phyloP scores from a whole-genome alignment of 2,113 vertebrate species.

The Cavia porcellus region DNA sequence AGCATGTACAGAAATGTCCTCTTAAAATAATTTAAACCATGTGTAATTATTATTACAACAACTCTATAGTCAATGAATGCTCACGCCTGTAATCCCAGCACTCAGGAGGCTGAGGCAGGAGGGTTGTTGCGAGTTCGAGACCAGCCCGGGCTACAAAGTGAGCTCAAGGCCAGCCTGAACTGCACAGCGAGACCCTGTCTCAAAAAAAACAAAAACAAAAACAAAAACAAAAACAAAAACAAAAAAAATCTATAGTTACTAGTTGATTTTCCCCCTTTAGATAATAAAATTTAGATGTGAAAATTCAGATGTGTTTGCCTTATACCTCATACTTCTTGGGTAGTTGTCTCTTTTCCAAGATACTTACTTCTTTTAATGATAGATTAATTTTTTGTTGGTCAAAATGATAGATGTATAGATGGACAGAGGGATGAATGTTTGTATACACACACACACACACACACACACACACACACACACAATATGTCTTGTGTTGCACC shows the following conservation, averaged over 20 bases:
- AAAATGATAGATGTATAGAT: neutral
- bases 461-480: neutral
- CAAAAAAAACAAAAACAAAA: too few species aligned
- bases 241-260: neutral
- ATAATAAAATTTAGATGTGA: slow-evolving; percentile 38
- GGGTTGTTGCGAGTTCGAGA: too few species aligned
- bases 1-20: neutral
- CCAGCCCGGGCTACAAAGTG: too few species aligned
- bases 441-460: too few species aligned
- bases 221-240: too few species aligned
- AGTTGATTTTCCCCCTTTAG: neutral
- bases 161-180: too few species aligned
- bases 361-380: neutral
- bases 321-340: neutral
- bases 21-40: slow-evolving; percentile 9
- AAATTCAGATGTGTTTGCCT: slow-evolving; percentile 9
- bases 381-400: slow-evolving; percentile 41
- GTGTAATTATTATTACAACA: slow-evolving; percentile 45
- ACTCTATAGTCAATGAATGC: neutral
- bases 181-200: too few species aligned
- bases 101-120: too few species aligned
- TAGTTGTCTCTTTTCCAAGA: neutral
- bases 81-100: too few species aligned
- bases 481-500: neutral
- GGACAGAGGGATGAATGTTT: neutral